Percentiles rank a stretch among this genome's conserved stretches.
phyloP scores from a whole-genome alignment of 2,113 vertebrate genomes.

The human (Homo sapiens) region GRCh38 chr3:1386501-1387000 shows the following conservation, averaged over 20 bases:
- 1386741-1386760: background rate
- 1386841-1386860: background rate
- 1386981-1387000: background rate
- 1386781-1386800: background rate
- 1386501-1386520: background rate
- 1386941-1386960: background rate
- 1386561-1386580: background rate
- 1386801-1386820: background rate
- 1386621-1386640: background rate
- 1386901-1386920: background rate
- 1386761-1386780: background rate
- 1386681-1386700: background rate
- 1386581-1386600: background rate
- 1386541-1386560: too few species aligned
- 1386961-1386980: background rate
- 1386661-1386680: too few species aligned
- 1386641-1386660: background rate
- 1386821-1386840: background rate
- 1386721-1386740: background rate
- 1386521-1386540: background rate
- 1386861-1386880: background rate
- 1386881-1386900: background rate
- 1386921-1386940: background rate
- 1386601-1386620: background rate
- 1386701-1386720: background rate